phyloP scores from a whole-genome alignment of 2,797 vertebrate genomes.

The Discoglossus pictus region DNA sequence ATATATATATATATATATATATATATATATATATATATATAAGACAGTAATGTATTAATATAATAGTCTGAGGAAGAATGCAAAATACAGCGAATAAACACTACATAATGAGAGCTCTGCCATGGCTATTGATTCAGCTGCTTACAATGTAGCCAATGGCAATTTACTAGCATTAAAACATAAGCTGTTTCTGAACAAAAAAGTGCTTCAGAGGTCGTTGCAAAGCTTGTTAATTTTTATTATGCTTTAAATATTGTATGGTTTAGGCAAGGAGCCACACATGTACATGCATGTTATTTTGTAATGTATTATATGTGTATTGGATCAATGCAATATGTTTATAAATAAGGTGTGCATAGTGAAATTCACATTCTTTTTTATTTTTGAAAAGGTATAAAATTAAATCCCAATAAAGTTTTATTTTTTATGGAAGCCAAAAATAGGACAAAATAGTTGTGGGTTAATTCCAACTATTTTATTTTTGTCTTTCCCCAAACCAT shows the following conservation, averaged over 20 bases:
- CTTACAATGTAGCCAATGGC: constrained; percentile 45
- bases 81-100: background rate
- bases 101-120: constrained; percentile 7
- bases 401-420: constrained; percentile 36
- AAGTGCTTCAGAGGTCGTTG: background rate
- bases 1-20: no score
- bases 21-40: no score
- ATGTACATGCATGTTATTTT: background rate
- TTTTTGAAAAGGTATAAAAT: background rate
- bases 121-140: constrained; percentile 31
- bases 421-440: constrained; percentile 43
- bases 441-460: constrained; percentile 54
- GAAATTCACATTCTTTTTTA: no score
- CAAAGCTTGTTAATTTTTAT: background rate
- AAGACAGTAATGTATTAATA: no score
- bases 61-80: no score
- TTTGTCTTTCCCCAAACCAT: constrained; percentile 74
- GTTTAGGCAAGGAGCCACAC: background rate
- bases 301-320: no score
- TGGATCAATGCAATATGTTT: no score
- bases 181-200: constrained; percentile 12
- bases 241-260: background rate
- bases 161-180: constrained; percentile 33
- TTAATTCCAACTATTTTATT: constrained; percentile 62
- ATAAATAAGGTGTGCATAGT: no score